A percentile compares a stretch with the other conserved stretches of the same genome.
Conservation (phyloP, 2,797 vertebrate genomes). For the Carcharodon carcharias region DNA sequence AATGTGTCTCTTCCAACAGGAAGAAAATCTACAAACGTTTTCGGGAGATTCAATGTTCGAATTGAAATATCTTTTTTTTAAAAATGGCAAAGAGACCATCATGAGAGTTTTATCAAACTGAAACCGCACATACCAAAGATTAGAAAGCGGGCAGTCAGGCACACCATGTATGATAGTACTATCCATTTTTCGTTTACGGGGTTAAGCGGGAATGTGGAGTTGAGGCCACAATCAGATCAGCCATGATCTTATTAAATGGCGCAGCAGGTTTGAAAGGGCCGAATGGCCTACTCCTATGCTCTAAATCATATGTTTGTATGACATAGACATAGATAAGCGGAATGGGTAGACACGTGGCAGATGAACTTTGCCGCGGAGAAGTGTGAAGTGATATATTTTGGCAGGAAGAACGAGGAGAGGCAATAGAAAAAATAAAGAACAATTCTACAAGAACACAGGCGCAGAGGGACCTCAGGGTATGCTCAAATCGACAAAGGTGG, state of each 20-base stretch:
- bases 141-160: not conserved
- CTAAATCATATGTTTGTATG: no score
- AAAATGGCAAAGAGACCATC: no score
- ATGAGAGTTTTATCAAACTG: not conserved
- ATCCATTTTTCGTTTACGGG: not conserved
- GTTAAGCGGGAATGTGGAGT: no score
- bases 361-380: not conserved
- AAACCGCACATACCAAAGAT: not conserved
- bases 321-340: no score
- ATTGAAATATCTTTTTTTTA: not conserved
- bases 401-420: not conserved
- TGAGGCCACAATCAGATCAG: no score
- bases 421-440: not conserved
- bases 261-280: no score
- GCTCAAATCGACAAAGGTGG: not conserved
- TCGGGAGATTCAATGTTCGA: not conserved
- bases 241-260: no score
- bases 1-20: not conserved
- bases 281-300: no score
- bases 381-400: not conserved
- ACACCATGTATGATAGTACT: not conserved
- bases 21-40: not conserved
- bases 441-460: not conserved
- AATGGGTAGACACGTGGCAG: not conserved
- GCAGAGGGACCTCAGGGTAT: not conserved